A percentile compares a stretch with the other conserved stretches of the same genome.
Evolutionary conservation across 2,888 invertebrate species (phyloP).

Genomic region (Drosophila kanekoi): DNA sequence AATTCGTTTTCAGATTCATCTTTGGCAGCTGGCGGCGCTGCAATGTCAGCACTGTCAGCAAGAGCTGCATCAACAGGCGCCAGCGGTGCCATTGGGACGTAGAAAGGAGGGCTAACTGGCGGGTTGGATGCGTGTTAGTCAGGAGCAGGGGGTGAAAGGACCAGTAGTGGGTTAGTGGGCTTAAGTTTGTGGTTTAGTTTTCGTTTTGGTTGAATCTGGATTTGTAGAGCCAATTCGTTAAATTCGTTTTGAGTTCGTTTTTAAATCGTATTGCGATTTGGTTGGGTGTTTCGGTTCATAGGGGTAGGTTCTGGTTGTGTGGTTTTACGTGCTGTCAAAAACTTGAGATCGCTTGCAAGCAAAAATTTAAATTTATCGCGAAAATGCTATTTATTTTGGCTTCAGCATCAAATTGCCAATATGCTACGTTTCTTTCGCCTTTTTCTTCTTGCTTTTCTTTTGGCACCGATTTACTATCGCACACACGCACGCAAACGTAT

Average conservation of each 20-base stretch:
- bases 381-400: slow-evolving; percentile 63
- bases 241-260: slow-evolving; percentile 44
- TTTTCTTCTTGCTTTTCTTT: slow-evolving; percentile 37
- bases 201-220: slow-evolving; percentile 33
- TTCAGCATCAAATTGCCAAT: slow-evolving; percentile 71
- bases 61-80: slow-evolving; percentile 61
- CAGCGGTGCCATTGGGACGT: slow-evolving; percentile 61
- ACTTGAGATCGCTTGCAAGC: slow-evolving; percentile 60
- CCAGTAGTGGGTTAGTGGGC: slow-evolving; percentile 31
- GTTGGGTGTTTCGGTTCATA: slow-evolving; percentile 7
- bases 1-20: slow-evolving; percentile 29
- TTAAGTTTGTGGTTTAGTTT: not conserved
- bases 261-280: slow-evolving; percentile 26
- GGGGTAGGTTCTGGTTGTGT: slow-evolving; percentile 26
- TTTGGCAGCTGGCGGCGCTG: slow-evolving; percentile 37
- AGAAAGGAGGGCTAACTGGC: slow-evolving; percentile 13
- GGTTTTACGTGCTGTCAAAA: slow-evolving; percentile 62
- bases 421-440: slow-evolving; percentile 29
- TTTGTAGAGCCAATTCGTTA: slow-evolving; percentile 31
- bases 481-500: slow-evolving; percentile 65
- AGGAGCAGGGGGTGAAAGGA: not conserved
- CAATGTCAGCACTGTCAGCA: slow-evolving; percentile 51
- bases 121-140: slow-evolving; percentile 37
- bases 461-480: slow-evolving; percentile 55
- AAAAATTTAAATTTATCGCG: slow-evolving; percentile 54